These are phyloP conservation scores for Eupleurogrammus muticus DNA, from an alignment of 2,797 vertebrate genomes.

Conservation along the genomic window DNA sequence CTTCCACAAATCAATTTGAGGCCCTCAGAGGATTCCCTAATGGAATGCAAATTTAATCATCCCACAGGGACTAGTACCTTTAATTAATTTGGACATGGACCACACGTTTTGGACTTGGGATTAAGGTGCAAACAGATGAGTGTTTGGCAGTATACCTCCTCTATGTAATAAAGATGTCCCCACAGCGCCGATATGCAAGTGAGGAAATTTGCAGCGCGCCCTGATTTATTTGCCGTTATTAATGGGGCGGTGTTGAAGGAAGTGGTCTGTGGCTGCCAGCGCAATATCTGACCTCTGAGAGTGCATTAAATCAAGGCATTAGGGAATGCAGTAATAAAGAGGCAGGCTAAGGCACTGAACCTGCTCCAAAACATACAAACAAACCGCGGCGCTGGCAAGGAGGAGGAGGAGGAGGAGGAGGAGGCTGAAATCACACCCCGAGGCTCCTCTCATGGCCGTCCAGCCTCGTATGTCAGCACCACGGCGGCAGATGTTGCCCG, in stretches of 20 bases:
- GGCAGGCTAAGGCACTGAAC: conserved; percentile 69
- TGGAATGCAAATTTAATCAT: conserved; percentile 52
- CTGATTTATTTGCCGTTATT: conserved; percentile 83
- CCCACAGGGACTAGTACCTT: conserved; percentile 45
- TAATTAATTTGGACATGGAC: conserved; percentile 69
- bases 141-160: conserved; percentile 60
- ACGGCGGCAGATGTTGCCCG: conserved; percentile 5
- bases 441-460: conserved; percentile 17
- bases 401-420: no score
- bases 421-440: conserved; percentile 52
- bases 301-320: conserved; percentile 83
- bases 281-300: conserved; percentile 82
- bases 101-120: conserved; percentile 54
- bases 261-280: conserved; percentile 78
- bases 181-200: conserved; percentile 65
- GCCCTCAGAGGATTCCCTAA: conserved; percentile 45
- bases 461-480: conserved; percentile 5
- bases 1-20: conserved; percentile 41
- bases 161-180: conserved; percentile 73
- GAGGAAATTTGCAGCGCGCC: conserved; percentile 64
- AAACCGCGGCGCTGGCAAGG: conserved; percentile 49
- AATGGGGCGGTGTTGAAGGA: conserved; percentile 75
- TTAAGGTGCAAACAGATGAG: conserved; percentile 59
- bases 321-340: conserved; percentile 78
- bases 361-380: conserved; percentile 71